phyloP scores from a whole-genome alignment of 2,113 vertebrate species.

The Genyomyrus donnyi region DNA sequence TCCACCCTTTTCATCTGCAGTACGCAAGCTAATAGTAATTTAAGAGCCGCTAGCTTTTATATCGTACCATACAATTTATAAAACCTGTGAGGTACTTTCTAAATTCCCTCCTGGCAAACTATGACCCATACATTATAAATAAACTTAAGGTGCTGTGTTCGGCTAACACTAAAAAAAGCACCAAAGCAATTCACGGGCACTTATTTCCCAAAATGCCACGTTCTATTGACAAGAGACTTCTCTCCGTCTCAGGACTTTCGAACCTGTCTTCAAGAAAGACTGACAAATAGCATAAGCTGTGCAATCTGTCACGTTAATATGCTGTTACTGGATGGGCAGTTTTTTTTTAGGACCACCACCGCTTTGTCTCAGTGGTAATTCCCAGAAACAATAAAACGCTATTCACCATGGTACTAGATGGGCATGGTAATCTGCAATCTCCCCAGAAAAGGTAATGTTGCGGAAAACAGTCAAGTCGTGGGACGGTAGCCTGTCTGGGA shows the following conservation, averaged over 20 bases:
- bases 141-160: neutral
- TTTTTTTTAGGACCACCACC: conserved; percentile 13
- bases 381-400: conserved; percentile 30
- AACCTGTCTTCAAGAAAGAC: neutral
- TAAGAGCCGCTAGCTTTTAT: neutral
- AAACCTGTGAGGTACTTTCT: neutral
- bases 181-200: neutral
- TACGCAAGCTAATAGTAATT: neutral
- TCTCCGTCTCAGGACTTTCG: conserved; percentile 14
- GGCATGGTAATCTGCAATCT: conserved; percentile 20
- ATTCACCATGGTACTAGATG: conserved; percentile 29
- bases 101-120: neutral
- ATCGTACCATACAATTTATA: neutral
- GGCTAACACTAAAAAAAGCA: neutral
- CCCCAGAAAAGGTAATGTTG: conserved; percentile 17
- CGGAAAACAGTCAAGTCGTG: neutral
- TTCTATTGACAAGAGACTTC: conserved; percentile 22
- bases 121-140: neutral
- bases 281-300: conserved; percentile 25
- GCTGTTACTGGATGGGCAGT: conserved; percentile 28
- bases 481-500: neutral
- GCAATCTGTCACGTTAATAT: conserved; percentile 36
- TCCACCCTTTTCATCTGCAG: neutral
- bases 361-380: conserved; percentile 24
- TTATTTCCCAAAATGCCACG: conserved; percentile 22